Conservation (phyloP, 2,888 invertebrate species). For the Oligia strigilis region DNA sequence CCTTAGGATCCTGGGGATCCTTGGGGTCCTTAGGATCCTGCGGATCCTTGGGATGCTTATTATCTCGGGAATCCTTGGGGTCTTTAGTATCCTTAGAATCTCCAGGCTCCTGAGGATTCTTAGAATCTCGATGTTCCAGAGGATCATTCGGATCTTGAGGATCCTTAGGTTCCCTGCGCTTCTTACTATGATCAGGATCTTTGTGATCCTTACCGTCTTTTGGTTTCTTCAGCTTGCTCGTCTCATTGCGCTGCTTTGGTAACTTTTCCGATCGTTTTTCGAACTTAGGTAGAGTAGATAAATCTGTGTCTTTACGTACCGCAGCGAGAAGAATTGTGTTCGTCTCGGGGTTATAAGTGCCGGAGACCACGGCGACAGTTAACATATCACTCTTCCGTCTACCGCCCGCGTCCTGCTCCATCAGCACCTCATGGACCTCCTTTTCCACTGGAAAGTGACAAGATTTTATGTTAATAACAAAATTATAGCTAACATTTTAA, state of each 20-base stretch:
- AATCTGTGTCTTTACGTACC: constrained; percentile 11
- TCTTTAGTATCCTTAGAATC: neutral
- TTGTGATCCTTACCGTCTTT: neutral
- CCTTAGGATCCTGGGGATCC: neutral
- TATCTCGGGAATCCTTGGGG: neutral
- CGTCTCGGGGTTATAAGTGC: constrained; percentile 5
- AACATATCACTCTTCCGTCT: accelerated
- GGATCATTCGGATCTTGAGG: neutral
- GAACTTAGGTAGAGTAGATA: neutral
- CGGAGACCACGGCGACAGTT: constrained; percentile 18
- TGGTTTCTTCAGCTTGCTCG: neutral
- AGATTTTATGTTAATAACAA: constrained; percentile 13
- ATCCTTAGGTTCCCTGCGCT: neutral
- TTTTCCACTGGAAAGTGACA: constrained; percentile 7
- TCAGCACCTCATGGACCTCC: neutral
- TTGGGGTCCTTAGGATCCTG: neutral
- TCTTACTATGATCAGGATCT: neutral
- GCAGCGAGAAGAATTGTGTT: constrained; percentile 24
- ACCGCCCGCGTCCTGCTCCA: accelerated
- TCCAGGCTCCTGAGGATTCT: neutral
- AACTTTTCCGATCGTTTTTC: neutral
- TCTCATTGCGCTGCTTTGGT: neutral
- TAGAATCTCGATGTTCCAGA: neutral
- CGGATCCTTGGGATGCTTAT: neutral
- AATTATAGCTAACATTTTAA: neutral